These are phyloP conservation scores for Fragum fragum DNA, from an alignment of 2,888 invertebrate genomes.

Conservation along the genomic window DNA sequence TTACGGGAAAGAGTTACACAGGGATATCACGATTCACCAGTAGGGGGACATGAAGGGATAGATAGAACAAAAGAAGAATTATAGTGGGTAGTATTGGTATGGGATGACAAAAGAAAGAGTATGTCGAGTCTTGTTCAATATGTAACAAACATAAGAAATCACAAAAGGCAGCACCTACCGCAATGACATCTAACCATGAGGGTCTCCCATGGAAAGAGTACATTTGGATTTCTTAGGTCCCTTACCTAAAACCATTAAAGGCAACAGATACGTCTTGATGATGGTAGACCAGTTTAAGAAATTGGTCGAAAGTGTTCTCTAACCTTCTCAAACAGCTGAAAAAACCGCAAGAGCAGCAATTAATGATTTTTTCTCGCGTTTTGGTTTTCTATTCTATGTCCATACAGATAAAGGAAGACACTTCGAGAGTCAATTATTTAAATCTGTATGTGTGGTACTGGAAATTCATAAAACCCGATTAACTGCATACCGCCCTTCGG, in stretches of 20 bases:
- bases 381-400: slow-evolving; percentile 27
- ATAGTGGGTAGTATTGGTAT: slow-evolving; percentile 29
- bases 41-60: slow-evolving; percentile 36
- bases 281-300: not conserved
- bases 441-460: slow-evolving; percentile 24
- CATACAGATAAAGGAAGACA: slow-evolving; percentile 21
- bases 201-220: slow-evolving; percentile 22
- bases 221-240: slow-evolving; percentile 12
- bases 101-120: slow-evolving; percentile 13
- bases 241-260: slow-evolving; percentile 16
- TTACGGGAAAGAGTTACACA: too few species aligned
- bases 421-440: slow-evolving; percentile 6
- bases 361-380: slow-evolving; percentile 10
- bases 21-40: slow-evolving; percentile 24
- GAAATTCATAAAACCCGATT: not conserved
- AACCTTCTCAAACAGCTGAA: too few species aligned
- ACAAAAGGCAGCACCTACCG: not conserved
- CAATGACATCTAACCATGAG: slow-evolving; percentile 14
- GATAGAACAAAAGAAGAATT: slow-evolving; percentile 28
- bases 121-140: not conserved
- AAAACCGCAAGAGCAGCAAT: too few species aligned
- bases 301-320: not conserved
- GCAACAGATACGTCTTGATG: slow-evolving; percentile 25
- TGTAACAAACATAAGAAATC: slow-evolving; percentile 25
- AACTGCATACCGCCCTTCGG: too few species aligned